Percentiles rank a stretch among this genome's conserved stretches.
These are phyloP conservation scores for Acanthisitta chloris DNA, from an alignment of 2,113 vertebrate species.

Conservation along the genomic window DNA sequence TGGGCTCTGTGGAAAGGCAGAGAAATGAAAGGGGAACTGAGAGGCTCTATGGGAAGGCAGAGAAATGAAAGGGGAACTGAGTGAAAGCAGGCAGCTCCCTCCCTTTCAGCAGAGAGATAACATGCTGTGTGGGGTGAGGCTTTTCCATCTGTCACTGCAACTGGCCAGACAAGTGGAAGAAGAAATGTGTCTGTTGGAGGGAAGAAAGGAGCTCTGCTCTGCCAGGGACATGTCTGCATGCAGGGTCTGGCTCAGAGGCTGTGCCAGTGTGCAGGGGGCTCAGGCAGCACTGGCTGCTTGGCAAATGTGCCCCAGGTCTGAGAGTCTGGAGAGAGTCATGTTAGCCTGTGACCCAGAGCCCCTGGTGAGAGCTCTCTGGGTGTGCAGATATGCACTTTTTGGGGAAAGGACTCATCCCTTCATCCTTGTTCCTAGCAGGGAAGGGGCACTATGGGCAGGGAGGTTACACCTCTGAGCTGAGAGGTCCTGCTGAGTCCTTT, in stretches of 20 bases:
- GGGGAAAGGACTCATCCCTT: not conserved
- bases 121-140: not conserved
- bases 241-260: not conserved
- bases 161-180: not conserved
- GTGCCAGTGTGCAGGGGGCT: not conserved
- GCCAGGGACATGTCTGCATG: not conserved
- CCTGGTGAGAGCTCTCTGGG: fast-evolving
- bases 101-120: not conserved
- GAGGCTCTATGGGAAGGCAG: not conserved
- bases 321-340: not conserved
- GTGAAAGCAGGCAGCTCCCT: not conserved
- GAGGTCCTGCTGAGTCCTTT: not conserved
- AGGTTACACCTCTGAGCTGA: not conserved
- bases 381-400: not conserved
- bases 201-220: not conserved
- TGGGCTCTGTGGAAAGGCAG: not conserved
- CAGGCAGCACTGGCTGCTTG: not conserved
- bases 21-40: not conserved
- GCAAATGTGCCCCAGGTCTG: fast-evolving
- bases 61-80: not conserved
- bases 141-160: constrained; percentile 37
- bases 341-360: not conserved
- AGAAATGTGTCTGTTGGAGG: not conserved
- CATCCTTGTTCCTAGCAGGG: not conserved
- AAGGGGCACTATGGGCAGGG: not conserved